Evolutionary conservation across 2,888 invertebrate genomes (phyloP), one percentile per base, ranked within the genome.

Genomic region (Lasioglossum leucozonium): DNA sequence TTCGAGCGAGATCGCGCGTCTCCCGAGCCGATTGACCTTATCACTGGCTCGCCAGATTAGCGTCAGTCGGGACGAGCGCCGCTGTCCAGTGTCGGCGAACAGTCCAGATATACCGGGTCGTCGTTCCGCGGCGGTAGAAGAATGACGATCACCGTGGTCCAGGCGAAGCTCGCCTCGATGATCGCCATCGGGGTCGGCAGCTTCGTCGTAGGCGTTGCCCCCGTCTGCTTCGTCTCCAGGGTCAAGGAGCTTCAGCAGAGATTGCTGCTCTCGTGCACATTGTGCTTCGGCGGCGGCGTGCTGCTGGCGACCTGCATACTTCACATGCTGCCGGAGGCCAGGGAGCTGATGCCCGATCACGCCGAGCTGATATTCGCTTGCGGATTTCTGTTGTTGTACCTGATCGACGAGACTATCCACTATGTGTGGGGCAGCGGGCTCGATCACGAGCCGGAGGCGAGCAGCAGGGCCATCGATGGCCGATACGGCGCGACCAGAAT

Each of bases 241-340:
- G 95, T 96, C 65, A 95, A 96, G 72, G 80, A 84, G 22, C 88
- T 90, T 1, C 88, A 89, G 51, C 86, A 85, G 13, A 97, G 97
- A 0, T 93, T 97, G 3, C 91, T 96, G 2, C 95, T 97, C 0
- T 97, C 98, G 0, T 96, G 96, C 26, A 95, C 97, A 11, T 95
- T 98, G 1, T 98, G 98, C 92, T 98, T 97, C 91, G 98, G 98
- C 4, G 98, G 97, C 10, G 98, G 98, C 1, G 97, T 98, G 37
- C 95, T 98, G 6, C 95, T 98, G 6, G 97, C 97, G 0, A 98
- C 98, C 0, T 96, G 98, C 0, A 89, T 98, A 51, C 96, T 97
- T 30, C 98, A 98, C 94, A 97, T 98, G 96, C 95, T 98, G 6
- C 98, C 98, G n/a, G 98, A 98, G 95, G 97, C 97, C 22, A 96